Evolutionary conservation across 2,113 vertebrate species (phyloP).

Genomic region (Paracanthobrama guichenoti): DNA sequence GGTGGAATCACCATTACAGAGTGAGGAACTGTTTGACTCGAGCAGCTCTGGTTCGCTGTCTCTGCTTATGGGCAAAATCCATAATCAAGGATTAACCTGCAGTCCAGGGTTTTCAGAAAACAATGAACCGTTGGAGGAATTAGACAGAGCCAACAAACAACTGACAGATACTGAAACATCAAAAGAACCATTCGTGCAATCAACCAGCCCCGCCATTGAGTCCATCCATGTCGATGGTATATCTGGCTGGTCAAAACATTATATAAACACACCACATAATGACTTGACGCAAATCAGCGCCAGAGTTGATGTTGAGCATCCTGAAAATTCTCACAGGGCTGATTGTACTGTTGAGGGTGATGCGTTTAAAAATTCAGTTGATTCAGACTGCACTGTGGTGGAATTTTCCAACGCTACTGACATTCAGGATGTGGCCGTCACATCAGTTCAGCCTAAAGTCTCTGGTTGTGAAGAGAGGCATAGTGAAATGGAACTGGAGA

Average conservation of each 20-base stretch:
- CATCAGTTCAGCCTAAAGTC: neutral
- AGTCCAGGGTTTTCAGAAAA: constrained; percentile 3
- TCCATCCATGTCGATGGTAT: neutral
- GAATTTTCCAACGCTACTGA: neutral
- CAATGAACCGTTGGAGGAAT: neutral
- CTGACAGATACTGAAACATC: neutral
- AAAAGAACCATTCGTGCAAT: neutral
- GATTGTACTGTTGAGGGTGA: neutral
- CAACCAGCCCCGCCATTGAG: neutral
- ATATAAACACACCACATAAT: neutral
- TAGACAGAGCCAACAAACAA: neutral
- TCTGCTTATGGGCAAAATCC: constrained; percentile 37
- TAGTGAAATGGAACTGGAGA: constrained; percentile 10
- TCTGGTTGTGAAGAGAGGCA: constrained; percentile 9
- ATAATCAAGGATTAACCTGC: constrained; percentile 26
- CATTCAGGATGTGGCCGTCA: constrained; percentile 11
- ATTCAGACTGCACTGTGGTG: constrained; percentile 59
- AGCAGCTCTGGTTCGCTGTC: constrained; percentile 30
- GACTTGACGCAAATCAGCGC: neutral
- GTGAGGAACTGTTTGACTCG: constrained; percentile 16
- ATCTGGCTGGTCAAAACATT: neutral
- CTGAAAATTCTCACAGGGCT: neutral
- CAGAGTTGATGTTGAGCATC: neutral
- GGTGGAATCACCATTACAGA: neutral
- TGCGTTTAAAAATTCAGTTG: constrained; percentile 19